phyloP scores from a whole-genome alignment of 2,113 vertebrate genomes.

The Irena cyanogastra region DNA sequence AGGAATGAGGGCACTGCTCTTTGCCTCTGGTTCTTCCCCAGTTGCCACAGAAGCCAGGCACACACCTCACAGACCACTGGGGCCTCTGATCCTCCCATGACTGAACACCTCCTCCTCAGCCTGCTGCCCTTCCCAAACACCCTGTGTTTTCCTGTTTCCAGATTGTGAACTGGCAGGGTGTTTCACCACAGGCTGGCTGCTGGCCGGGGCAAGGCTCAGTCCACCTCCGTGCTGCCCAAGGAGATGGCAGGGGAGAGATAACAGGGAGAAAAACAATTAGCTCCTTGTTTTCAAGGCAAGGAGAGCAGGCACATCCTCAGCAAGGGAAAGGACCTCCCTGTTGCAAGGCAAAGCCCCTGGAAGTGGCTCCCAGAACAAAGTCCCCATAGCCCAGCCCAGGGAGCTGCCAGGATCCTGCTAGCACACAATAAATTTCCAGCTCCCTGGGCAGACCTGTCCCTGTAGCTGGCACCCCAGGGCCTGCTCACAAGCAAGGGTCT shows the following conservation, averaged over 20 bases:
- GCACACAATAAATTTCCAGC: background rate
- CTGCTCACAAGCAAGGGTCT: background rate
- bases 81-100: background rate
- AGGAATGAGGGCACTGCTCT: background rate
- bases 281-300: background rate
- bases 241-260: background rate
- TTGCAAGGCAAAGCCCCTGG: background rate
- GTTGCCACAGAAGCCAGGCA: background rate
- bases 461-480: background rate
- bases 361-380: background rate
- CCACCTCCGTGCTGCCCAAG: rapidly evolving
- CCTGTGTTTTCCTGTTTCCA: background rate
- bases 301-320: rapidly evolving
- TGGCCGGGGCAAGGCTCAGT: background rate
- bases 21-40: background rate
- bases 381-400: background rate
- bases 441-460: background rate
- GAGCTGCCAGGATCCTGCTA: background rate
- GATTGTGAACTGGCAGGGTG: background rate
- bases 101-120: background rate
- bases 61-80: background rate
- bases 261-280: background rate
- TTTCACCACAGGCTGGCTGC: background rate
- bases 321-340: background rate
- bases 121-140: background rate